These are phyloP conservation scores for Mionectes macconnelli DNA, from an alignment of 2,113 vertebrate genomes.

Conservation along the genomic window DNA sequence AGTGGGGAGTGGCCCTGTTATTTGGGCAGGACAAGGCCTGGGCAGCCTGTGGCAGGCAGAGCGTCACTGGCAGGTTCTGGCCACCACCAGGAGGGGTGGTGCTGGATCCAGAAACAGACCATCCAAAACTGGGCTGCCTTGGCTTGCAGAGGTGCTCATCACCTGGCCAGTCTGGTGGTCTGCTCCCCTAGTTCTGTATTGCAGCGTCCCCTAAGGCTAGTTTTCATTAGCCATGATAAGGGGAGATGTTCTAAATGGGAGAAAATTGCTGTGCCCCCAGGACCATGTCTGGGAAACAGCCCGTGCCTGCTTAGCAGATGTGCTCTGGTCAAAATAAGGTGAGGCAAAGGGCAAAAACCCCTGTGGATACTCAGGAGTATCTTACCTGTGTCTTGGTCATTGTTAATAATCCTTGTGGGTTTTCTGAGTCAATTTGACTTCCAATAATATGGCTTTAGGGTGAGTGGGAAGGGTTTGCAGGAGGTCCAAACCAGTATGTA, in stretches of 20 bases:
- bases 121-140: neutral
- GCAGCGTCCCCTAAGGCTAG: neutral
- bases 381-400: neutral
- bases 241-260: neutral
- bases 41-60: neutral
- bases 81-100: accelerated
- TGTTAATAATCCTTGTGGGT: neutral
- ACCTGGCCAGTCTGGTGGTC: neutral
- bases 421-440: neutral
- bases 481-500: neutral
- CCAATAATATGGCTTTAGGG: neutral
- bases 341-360: neutral
- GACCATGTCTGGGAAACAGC: neutral
- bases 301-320: accelerated
- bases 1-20: neutral
- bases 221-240: neutral
- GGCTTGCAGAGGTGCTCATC: neutral
- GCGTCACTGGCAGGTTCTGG: neutral
- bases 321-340: neutral
- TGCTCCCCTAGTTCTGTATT: neutral
- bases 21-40: neutral
- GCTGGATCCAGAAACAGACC: neutral
- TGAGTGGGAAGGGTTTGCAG: neutral
- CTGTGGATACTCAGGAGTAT: neutral
- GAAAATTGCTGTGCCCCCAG: neutral